Conservation (phyloP, 1,140 invertebrate genomes). For the Globodera rostochiensis region DNA sequence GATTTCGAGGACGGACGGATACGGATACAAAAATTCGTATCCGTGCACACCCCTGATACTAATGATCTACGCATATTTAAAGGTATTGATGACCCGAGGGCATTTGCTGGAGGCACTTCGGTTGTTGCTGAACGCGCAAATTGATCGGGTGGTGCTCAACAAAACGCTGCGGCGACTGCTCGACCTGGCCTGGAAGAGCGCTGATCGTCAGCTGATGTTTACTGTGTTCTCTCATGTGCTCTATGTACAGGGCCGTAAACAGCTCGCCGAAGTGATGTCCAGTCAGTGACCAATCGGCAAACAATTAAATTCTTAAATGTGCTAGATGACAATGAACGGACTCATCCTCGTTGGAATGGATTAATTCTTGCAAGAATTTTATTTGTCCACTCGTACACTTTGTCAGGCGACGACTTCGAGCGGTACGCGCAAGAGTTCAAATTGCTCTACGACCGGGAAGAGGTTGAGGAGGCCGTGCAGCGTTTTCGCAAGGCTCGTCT, state of each 20-base stretch:
- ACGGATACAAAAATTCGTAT: no score
- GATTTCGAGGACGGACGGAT: no score
- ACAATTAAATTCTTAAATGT: neutral
- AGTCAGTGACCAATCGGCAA: constrained; percentile 11
- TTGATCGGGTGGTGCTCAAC: constrained; percentile 1
- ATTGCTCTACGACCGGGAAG: constrained; percentile 2
- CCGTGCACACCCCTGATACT: no score
- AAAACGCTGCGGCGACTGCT: constrained; percentile 17
- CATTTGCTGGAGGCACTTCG: constrained; percentile 26
- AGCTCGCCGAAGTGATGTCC: constrained; percentile 4
- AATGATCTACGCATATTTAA: neutral
- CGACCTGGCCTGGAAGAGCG: constrained; percentile 3
- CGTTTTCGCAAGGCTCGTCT: constrained; percentile 14
- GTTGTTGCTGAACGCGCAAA: neutral
- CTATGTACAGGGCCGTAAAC: neutral
- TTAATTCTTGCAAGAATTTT: no score
- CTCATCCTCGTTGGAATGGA: no score
- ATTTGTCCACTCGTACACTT: neutral
- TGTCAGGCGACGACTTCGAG: constrained; percentile 18
- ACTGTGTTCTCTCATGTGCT: neutral
- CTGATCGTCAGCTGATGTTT: constrained; percentile 4
- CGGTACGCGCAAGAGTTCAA: constrained; percentile 8
- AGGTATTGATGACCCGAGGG: neutral
- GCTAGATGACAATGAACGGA: no score
- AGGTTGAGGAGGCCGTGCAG: constrained; percentile 15